A percentile compares a stretch with the other conserved stretches of the same genome.
Conservation (phyloP, 2,888 invertebrate genomes). For the Bhutanitis thaidina region DNA sequence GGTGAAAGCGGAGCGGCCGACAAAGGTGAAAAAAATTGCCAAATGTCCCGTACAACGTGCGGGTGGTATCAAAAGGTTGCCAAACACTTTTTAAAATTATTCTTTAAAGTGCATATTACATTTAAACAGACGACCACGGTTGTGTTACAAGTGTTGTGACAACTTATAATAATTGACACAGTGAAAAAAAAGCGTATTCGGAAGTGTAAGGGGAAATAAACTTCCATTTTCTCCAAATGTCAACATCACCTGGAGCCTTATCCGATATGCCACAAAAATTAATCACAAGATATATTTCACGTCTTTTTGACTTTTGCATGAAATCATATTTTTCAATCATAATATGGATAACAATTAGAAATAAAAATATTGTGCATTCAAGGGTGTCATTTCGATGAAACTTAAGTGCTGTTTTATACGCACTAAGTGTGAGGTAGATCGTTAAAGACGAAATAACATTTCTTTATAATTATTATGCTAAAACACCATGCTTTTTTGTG, state of each 20-base stretch:
- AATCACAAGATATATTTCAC: too few species aligned
- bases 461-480: slow-evolving; percentile 73
- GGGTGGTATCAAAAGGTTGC: background rate
- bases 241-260: too few species aligned
- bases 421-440: background rate
- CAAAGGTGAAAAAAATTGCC: slow-evolving; percentile 8
- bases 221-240: too few species aligned
- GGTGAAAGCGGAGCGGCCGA: slow-evolving; percentile 18
- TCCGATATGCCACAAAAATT: too few species aligned
- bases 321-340: too few species aligned
- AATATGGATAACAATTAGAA: slow-evolving; percentile 13
- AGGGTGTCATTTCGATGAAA: background rate
- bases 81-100: background rate
- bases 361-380: background rate
- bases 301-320: background rate
- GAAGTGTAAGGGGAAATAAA: too few species aligned
- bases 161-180: too few species aligned
- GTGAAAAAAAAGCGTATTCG: too few species aligned
- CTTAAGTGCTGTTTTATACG: slow-evolving; percentile 6
- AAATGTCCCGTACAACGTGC: slow-evolving; percentile 5
- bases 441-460: slow-evolving; percentile 6
- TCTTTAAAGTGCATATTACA: too few species aligned
- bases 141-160: too few species aligned
- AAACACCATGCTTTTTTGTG: slow-evolving; percentile 83
- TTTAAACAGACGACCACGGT: too few species aligned